Base-by-base conservation (phyloP, 2,888 invertebrate genomes). In the Syritta pipiens region DNA sequence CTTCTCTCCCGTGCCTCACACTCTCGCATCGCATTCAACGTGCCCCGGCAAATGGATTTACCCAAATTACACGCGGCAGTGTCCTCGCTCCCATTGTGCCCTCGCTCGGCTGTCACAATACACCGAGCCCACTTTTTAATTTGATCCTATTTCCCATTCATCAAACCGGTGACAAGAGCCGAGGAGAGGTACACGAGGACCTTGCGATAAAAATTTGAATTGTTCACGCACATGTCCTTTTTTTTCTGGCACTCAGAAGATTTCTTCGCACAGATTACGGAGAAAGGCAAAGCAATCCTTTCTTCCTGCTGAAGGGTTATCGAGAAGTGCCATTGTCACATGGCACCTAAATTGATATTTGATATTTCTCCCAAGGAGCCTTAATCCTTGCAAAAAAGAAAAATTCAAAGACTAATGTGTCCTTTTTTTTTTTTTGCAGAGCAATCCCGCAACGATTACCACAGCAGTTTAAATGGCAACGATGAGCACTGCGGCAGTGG, bases 401-500 rank as follows among this genome's bases (percentile, higher is more conserved):
- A n/a, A n/a, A n/a, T n/a, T n/a, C n/a, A n/a, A n/a, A n/a, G n/a
- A n/a, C n/a, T n/a, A n/a, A n/a, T n/a, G n/a, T n/a, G n/a, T n/a
- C n/a, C n/a, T n/a, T 10, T 65, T 22, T 49, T 69, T 6, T 63
- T 42, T 35, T 60, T 69, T 75, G 10, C 72, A 83, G 83, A 83
- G 9, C 83, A 83, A 82, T 68, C 82, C 46, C 82, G 82, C 44
- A 82, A 76, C 68, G 82, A 83, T 28, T 81, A 81, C 49, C 81
- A 83, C 35, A 71, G 44, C 60, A 82, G 82, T 51, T 82, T 76
- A 53, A 83, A 82, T 67, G 81, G 81, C 32, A 51, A 77, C 81
- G 48, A 83, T 76, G 60, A 84, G 9, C 82, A 82, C 59, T 75
- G 81, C 81, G 79, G 67, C n/a, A 81, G 65, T 17, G 83, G 74